Conservation (phyloP, 2,888 invertebrate species). For the Cryptocephalus moraei region DNA sequence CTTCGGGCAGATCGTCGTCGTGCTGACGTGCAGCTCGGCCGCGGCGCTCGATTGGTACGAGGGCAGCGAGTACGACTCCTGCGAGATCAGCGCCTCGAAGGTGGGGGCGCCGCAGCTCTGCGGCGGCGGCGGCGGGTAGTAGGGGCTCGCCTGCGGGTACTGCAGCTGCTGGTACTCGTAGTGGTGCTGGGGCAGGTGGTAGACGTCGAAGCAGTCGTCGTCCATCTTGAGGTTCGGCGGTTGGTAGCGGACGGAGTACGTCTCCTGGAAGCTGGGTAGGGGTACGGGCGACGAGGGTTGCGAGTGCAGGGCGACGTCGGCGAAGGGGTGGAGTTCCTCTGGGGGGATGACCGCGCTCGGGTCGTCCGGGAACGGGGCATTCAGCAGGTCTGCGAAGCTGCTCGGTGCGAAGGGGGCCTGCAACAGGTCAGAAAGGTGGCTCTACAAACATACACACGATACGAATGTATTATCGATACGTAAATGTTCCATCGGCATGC, state of each 20-base stretch:
- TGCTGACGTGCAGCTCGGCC: constrained; percentile 57
- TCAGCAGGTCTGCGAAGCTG: constrained; percentile 68
- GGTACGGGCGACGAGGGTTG: constrained; percentile 40
- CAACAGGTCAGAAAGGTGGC: no score
- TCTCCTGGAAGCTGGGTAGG: constrained; percentile 82
- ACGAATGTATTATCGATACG: no score
- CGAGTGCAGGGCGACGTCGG: constrained; percentile 48
- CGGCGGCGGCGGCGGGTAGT: constrained; percentile 48
- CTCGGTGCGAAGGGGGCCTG: constrained; percentile 70
- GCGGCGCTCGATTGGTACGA: constrained; percentile 47
- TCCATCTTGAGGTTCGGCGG: constrained; percentile 65
- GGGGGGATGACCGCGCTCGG: constrained; percentile 56
- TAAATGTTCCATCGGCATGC: no score
- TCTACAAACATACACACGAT: no score
- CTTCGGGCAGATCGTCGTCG: constrained; percentile 53
- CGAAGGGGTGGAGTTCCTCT: constrained; percentile 66
- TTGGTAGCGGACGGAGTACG: constrained; percentile 64
- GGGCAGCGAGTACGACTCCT: constrained; percentile 42
- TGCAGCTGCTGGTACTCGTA: constrained; percentile 51
- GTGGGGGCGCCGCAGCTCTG: constrained; percentile 41
- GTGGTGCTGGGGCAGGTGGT: constrained; percentile 45
- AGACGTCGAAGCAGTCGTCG: constrained; percentile 70
- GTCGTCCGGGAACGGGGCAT: constrained; percentile 64
- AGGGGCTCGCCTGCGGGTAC: constrained; percentile 41
- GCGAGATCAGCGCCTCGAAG: constrained; percentile 42